Evolutionary conservation across 2,888 invertebrate genomes (phyloP), one percentile per base, ranked within the genome.

Genomic region (Molorchus minor): DNA sequence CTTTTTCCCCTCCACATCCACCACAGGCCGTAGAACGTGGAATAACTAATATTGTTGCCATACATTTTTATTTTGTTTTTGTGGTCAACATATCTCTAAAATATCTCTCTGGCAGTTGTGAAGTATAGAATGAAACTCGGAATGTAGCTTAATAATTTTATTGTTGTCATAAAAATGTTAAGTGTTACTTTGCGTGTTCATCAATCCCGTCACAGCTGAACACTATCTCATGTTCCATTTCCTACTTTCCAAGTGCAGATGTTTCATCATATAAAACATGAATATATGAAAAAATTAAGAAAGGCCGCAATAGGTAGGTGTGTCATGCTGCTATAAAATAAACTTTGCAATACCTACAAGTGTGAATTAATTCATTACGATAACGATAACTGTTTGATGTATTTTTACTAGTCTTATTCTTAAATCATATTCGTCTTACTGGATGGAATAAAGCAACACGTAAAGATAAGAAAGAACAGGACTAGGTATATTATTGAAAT

Each of bases 211-310:
- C 33, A 5, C 12, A 33, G 12, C 33, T 33, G 12, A n/a, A 25
- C 25, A 16, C 35, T 35, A 35, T 13, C 8, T 20, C 15, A 10
- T 7, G 29, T 36, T 17, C 19, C 30, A 41, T 52, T 52, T 52
- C 52, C 52, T 52, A 52, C 52, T 52, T 52, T 52, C 52, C 41
- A 40, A 41, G 17, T 49, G 38, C 21, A 30, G 40, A 41, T 30
- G 30, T 45, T 52, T 38, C 12, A 17, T 51, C 17, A 40, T 40
- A 52, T 49, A 30, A 29, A 19, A 15, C 41, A 41, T 13, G 40
- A n/a, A 43, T 43, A 30, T 30, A n/a, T n/a, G 43, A 21, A 43
- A 45, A 45, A 45, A 45, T 45, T 8, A 16, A 45, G 30, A 16
- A 10, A 21, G 19, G 17, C 17, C 21, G 21, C 21, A 21, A 38